Evolutionary conservation across 2,797 vertebrate genomes (phyloP), one percentile per base, ranked within the genome.

Genomic region (Odontamblyopus lacepedii): DNA sequence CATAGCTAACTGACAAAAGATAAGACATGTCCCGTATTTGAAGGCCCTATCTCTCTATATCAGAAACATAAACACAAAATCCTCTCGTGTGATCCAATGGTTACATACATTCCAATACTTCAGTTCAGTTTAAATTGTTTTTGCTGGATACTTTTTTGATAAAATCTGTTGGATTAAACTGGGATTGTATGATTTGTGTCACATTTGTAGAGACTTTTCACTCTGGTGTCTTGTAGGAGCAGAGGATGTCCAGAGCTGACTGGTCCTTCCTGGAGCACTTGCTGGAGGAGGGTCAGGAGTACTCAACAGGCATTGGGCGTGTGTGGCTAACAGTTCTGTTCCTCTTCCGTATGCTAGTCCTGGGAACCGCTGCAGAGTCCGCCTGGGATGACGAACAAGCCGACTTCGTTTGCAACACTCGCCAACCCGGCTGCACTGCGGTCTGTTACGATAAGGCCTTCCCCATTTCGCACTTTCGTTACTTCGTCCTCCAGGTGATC

Each of bases 381-480:
- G 94, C 93, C 23, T 96, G 95, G 95, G 94, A 95, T 57, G 95
- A 95, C 26, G 95, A 96, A 64, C 95, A 95, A 74, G 74, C 80
- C 0, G 91, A 89, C 79, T 95, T 95, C 0, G 67, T 92, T 19
- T 96, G 95, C 85, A 95, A 96, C 86, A 95, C 95, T 1, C 9
- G 2, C 2, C 95, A 95, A 73, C 95, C 95, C 0, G 95, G 95
- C 61, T 96, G 95, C 70, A 81, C 87, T 1, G 66, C 91, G 0
- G 94, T 93, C 67, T 96, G 95, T 81, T 96, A 96, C n/a, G 94
- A 96, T 87, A 92, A 83, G 70, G 94, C 94, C 67, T 96, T 96
- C 80, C 95, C 95, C 72, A 93, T 96, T 78, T 96, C 95, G 4
- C 95, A 95, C 88, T 94, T 95, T 76, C 94, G 95, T 75, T 95